Conservation (phyloP, 1,140 invertebrate genomes). For the Drosophila kanapiae region DNA sequence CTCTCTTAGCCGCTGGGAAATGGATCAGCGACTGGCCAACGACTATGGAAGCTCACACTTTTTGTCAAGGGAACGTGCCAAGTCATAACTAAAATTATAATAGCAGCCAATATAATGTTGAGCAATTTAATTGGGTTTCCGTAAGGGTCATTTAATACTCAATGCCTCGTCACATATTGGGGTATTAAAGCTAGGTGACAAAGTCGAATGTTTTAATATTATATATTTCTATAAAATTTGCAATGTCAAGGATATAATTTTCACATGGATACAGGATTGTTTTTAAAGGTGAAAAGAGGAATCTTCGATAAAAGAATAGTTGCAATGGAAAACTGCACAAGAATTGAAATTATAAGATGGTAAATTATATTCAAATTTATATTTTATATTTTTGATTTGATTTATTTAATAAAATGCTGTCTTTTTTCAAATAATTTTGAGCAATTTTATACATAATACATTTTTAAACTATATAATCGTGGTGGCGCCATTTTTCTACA, state of each 20-base stretch:
- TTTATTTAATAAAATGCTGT: not conserved
- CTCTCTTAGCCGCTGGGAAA: not conserved
- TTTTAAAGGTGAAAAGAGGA: not conserved
- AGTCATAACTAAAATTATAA: slow-evolving; percentile 12
- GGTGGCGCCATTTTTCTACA: not conserved
- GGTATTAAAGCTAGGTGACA: not conserved
- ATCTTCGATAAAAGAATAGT: not conserved
- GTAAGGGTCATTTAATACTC: slow-evolving; percentile 30
- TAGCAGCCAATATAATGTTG: slow-evolving; percentile 9
- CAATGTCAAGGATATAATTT: not conserved
- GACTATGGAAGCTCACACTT: not conserved
- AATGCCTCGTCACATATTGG: not conserved
- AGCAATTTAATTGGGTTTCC: slow-evolving; percentile 17
- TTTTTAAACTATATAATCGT: not conserved
- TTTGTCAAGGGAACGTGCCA: slow-evolving; percentile 21
- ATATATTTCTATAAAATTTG: not conserved
- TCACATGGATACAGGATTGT: not conserved
- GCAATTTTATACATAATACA: not conserved
- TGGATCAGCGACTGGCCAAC: not conserved
- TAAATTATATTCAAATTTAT: not conserved
- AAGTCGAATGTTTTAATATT: not conserved
- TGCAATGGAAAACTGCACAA: not conserved
- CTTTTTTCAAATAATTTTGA: not conserved
- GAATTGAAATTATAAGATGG: not conserved
- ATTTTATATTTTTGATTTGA: not conserved